phyloP scores from a whole-genome alignment of 1,140 invertebrate genomes.

The Colletes latitarsis region DNA sequence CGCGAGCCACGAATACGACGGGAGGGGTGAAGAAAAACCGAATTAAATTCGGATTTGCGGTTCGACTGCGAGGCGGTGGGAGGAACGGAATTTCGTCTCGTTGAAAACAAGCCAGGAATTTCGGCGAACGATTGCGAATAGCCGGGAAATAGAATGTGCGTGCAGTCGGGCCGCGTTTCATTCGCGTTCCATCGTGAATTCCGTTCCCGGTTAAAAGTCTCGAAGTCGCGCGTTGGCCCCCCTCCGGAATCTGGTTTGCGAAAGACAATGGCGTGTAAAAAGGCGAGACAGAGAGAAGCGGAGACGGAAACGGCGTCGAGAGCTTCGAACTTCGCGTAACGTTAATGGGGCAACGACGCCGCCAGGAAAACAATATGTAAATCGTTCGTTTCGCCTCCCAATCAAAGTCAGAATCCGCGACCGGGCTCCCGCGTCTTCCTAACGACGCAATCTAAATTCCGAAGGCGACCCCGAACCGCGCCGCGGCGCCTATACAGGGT shows the following conservation, averaged over 20 bases:
- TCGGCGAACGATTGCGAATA: constrained; percentile 59
- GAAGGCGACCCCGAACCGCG: constrained; percentile 40
- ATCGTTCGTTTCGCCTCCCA: constrained; percentile 61
- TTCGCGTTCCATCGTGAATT: constrained; percentile 55
- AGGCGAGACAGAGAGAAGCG: background rate
- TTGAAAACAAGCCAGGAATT: constrained; percentile 60
- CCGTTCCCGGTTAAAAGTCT: constrained; percentile 55
- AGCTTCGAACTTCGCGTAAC: constrained; percentile 57
- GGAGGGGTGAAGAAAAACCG: background rate
- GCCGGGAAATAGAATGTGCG: constrained; percentile 41
- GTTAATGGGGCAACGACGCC: constrained; percentile 62
- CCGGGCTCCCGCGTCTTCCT: constrained; percentile 49
- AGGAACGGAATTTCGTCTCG: constrained; percentile 52
- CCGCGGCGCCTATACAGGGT: constrained; percentile 10
- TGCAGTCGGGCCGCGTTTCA: constrained; percentile 45
- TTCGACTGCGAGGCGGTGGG: background rate
- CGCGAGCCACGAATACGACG: background rate
- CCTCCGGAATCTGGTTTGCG: constrained; percentile 28
- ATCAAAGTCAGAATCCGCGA: constrained; percentile 64
- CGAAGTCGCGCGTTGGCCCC: constrained; percentile 24
- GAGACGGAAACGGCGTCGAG: background rate
- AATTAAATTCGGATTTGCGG: constrained; percentile 35
- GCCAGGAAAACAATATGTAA: constrained; percentile 69
- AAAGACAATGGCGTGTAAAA: too few relatives aligned
- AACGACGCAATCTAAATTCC: constrained; percentile 73